Conservation (phyloP, 2,888 invertebrate species). For the Melinaea menophilus region DNA sequence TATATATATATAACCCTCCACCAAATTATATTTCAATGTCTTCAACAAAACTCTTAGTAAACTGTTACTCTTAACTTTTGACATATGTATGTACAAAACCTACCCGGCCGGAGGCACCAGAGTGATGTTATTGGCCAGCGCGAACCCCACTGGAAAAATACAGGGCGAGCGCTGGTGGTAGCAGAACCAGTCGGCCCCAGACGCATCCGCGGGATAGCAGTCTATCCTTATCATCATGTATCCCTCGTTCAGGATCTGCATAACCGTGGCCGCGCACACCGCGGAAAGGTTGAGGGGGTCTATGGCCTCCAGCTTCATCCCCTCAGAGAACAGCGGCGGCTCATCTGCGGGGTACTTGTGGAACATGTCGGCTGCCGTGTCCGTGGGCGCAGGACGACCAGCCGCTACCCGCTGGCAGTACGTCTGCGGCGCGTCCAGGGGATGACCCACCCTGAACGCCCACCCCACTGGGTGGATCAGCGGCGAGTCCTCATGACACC, state of each 20-base stretch:
- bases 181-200: conserved; percentile 97
- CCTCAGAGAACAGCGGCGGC: conserved; percentile 83
- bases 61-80: no score
- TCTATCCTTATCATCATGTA: conserved; percentile 98
- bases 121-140: conserved; percentile 87
- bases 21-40: no score
- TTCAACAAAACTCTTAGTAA: no score
- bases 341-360: conserved; percentile 78
- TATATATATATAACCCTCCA: no score
- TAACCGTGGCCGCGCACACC: conserved; percentile 96
- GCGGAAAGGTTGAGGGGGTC: conserved; percentile 97
- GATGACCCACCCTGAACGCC: conserved; percentile 94
- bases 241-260: conserved; percentile 93
- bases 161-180: conserved; percentile 96
- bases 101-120: conserved; percentile 89
- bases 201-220: conserved; percentile 90
- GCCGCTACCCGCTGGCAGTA: conserved; percentile 87
- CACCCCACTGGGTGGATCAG: conserved; percentile 98
- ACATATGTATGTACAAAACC: conserved; percentile 31
- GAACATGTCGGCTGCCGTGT: conserved; percentile 89
- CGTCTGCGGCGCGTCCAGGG: conserved; percentile 88
- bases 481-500: conserved; percentile 98
- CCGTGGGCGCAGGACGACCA: conserved; percentile 84
- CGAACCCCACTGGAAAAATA: conserved; percentile 97
- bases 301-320: conserved; percentile 98